Evolutionary conservation across 2,113 vertebrate species (phyloP).

Genomic region (Myotis lucifugus): DNA sequence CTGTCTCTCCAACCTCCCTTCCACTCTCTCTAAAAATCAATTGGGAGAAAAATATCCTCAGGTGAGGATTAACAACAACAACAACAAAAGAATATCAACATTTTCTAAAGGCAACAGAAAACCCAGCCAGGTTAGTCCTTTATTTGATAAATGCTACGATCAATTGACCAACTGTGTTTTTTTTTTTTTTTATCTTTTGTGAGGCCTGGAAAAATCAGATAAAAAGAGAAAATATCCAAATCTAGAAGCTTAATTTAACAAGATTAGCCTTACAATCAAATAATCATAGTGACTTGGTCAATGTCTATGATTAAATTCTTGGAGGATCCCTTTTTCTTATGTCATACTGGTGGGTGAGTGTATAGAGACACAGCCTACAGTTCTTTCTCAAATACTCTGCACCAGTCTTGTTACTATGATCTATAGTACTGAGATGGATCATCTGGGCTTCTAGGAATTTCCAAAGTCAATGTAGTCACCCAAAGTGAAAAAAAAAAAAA

Average conservation of each 20-base stretch:
- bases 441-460: background rate
- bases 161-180: background rate
- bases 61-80: too few relatives aligned
- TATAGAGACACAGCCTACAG: background rate
- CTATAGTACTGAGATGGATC: background rate
- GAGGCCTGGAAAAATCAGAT: slow-evolving; percentile 25
- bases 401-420: background rate
- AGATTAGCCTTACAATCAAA: background rate
- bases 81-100: background rate
- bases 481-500: slow-evolving; percentile 61
- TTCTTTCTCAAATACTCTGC: background rate
- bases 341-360: background rate
- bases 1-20: too few relatives aligned
- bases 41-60: too few relatives aligned
- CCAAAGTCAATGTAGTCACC: slow-evolving; percentile 13
- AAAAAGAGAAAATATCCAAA: slow-evolving; percentile 41
- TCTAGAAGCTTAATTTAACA: slow-evolving; percentile 38
- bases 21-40: too few relatives aligned
- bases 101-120: slow-evolving; percentile 32
- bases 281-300: slow-evolving; percentile 2
- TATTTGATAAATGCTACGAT: background rate
- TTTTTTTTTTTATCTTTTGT: background rate
- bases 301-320: background rate
- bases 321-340: background rate
- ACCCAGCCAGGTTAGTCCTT: background rate